These are phyloP conservation scores for Aphelocoma coerulescens DNA, from an alignment of 2,113 vertebrate genomes.

Conservation along the genomic window DNA sequence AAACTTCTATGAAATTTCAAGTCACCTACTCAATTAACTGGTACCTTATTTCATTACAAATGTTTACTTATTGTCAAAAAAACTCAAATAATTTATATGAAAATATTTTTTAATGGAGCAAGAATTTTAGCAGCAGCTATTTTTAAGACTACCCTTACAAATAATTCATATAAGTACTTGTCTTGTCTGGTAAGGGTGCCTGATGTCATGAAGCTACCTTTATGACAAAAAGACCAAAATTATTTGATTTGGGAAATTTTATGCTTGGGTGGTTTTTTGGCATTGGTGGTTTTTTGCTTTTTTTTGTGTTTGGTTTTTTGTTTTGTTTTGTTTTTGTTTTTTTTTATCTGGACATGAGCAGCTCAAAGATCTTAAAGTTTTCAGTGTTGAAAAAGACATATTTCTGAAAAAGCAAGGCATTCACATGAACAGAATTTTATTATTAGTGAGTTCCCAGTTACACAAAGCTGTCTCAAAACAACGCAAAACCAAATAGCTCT, in stretches of 20 bases:
- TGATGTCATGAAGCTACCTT: background rate
- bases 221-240: background rate
- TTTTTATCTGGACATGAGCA: background rate
- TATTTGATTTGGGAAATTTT: background rate
- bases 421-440: background rate
- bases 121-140: background rate
- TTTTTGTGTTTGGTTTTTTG: background rate
- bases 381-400: background rate
- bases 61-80: background rate
- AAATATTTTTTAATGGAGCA: background rate
- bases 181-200: background rate
- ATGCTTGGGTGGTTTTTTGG: rapidly evolving
- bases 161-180: background rate
- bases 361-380: background rate
- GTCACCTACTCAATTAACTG: background rate
- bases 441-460: background rate
- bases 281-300: background rate
- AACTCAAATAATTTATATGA: background rate
- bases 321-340: background rate
- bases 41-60: background rate
- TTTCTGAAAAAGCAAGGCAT: background rate
- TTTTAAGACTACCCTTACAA: background rate
- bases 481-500: background rate
- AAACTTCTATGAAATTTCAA: background rate
- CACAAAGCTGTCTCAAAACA: background rate